Evolutionary conservation across 2,888 invertebrate species (phyloP), one percentile per base, ranked within the genome.

Genomic region (Masnerella sp.): DNA sequence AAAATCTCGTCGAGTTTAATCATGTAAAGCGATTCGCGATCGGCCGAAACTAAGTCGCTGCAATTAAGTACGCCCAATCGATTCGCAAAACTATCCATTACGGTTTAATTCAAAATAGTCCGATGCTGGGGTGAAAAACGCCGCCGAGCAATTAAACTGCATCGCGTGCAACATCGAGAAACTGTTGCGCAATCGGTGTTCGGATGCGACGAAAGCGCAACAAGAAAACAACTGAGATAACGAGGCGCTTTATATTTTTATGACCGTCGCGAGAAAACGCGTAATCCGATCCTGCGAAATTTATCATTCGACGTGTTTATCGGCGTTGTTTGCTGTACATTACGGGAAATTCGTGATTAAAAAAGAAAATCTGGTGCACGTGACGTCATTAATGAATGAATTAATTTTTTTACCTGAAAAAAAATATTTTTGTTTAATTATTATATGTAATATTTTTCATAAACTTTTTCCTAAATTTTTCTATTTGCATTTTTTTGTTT

Each of bases 61-160:
- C 20, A 20, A 61, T 62, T 62, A 62, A 62, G 25, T 42, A 22
- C 51, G 40, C 22, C 32, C 20, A 32, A 62, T 62, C 51, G 20
- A 62, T 49, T 42, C 49, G 30, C 61, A 11, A 28, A 15, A 49
- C 5, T 22, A 47, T 49, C 43, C 11, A 20, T 40, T 61, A 45
- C 40, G 18, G 34, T 42, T 40, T 22, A 28, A 22, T 30, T 28
- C 4, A 32, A 49, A 56, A 47, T 1, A 28, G 38, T 12, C 0
- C 14, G 17, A n/a, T n/a, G 9, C 5, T n/a, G n/a, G 43, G 28
- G 17, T 7, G 9, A 45, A 64, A 42, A 52, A 36, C 61, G 43
- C 17, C 28, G 14, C 25, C 17, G 8, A 43, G 18, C 40, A 25
- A 64, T 64, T 42, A 32, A 32, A 62, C 7, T 32, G 62, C 20